A percentile compares a stretch with the other conserved stretches of the same genome.
phyloP scores from a whole-genome alignment of 2,797 vertebrate genomes.

The Sparus aurata region DNA sequence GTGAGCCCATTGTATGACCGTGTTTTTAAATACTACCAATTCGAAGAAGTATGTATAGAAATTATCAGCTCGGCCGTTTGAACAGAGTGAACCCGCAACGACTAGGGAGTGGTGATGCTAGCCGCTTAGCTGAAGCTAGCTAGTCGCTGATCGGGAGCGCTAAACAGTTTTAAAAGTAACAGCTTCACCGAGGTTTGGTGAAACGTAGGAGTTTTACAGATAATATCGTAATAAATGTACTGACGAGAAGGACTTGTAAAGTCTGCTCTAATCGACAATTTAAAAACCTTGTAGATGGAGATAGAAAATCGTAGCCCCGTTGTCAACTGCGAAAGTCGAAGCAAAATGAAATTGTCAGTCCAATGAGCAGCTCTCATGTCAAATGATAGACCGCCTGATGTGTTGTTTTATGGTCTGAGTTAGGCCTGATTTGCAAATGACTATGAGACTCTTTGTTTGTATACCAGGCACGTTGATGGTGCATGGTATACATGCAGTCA shows the following conservation, averaged over 20 bases:
- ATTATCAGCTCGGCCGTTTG: accelerated
- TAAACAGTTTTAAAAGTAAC: conserved; percentile 27
- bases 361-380: not conserved
- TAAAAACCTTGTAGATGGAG: not conserved
- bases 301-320: not conserved
- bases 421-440: not conserved
- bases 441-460: not conserved
- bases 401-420: not conserved
- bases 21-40: accelerated
- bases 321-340: conserved; percentile 15
- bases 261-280: accelerated
- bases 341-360: conserved; percentile 1
- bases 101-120: conserved; percentile 81
- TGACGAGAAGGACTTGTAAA: accelerated
- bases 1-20: accelerated
- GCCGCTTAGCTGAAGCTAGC: conserved; percentile 59
- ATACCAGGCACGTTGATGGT: not conserved
- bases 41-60: accelerated
- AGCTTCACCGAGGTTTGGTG: not conserved
- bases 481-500: conserved; percentile 9
- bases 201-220: not conserved
- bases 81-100: not conserved
- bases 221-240: accelerated
- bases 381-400: not conserved
- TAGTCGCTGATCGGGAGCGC: conserved; percentile 31